These are phyloP conservation scores for Cichlasoma orientale DNA, from an alignment of 2,797 vertebrate species.

Conservation along the genomic window DNA sequence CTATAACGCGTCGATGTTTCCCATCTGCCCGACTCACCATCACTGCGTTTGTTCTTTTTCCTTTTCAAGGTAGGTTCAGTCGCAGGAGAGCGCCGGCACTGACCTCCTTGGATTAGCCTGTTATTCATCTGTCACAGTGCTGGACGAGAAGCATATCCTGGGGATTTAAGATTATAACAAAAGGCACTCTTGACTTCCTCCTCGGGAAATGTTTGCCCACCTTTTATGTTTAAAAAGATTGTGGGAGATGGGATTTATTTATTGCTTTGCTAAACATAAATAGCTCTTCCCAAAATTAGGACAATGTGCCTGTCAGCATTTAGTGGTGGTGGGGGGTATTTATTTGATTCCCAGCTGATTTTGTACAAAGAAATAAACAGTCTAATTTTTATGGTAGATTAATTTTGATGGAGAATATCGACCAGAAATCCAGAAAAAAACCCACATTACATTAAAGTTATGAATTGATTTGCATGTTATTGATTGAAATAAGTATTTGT, in stretches of 20 bases:
- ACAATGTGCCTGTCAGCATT: rapidly evolving
- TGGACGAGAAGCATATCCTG: neutral
- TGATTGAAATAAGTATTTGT: too few species aligned
- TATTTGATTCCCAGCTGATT: too few species aligned
- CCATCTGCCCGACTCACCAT: constrained; percentile 43
- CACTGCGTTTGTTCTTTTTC: neutral
- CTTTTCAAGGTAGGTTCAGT: constrained; percentile 6
- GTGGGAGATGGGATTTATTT: too few species aligned
- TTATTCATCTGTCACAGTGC: constrained; percentile 17
- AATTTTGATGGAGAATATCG: too few species aligned
- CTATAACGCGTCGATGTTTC: constrained; percentile 12
- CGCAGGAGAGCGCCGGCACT: constrained; percentile 26
- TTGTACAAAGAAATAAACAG: too few species aligned
- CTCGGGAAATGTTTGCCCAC: neutral
- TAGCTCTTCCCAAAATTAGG: rapidly evolving
- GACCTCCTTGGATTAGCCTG: constrained; percentile 46
- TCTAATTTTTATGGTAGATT: too few species aligned
- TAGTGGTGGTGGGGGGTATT: too few species aligned
- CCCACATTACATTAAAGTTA: too few species aligned
- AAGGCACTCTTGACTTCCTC: neutral
- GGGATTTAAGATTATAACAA: constrained; percentile 5
- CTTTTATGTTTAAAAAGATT: neutral
- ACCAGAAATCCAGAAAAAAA: too few species aligned
- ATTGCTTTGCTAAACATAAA: neutral
- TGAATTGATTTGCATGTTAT: too few species aligned